Evolutionary conservation across 2,113 vertebrate species (phyloP).

Genomic region (Mobula birostris): DNA sequence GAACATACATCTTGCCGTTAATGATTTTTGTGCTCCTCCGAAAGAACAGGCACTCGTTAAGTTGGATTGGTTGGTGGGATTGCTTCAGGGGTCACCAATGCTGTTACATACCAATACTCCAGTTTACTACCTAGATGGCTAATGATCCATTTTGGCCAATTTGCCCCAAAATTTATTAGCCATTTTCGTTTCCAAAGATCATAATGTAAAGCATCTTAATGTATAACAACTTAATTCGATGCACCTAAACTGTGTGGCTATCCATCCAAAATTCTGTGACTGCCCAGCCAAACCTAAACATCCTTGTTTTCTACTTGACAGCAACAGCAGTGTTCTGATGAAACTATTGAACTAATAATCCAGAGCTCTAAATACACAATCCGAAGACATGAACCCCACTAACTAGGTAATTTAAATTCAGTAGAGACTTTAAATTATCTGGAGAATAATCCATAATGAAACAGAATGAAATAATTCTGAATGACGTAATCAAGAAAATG

Average conservation of each 20-base stretch:
- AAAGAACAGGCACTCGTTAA: background rate
- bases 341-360: too few relatives aligned
- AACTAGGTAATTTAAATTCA: too few relatives aligned
- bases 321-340: too few relatives aligned
- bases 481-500: background rate
- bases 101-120: background rate
- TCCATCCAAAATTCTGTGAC: background rate
- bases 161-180: background rate
- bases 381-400: too few relatives aligned
- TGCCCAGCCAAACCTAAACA: background rate
- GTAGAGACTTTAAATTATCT: background rate
- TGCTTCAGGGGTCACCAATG: background rate
- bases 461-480: background rate
- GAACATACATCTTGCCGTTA: background rate
- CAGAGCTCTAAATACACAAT: too few relatives aligned
- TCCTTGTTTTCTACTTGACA: background rate
- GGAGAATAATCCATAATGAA: background rate
- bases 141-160: background rate
- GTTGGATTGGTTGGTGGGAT: background rate
- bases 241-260: background rate
- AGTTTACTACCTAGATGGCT: background rate
- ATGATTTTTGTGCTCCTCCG: background rate
- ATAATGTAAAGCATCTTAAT: background rate
- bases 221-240: background rate
- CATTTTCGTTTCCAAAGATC: background rate